phyloP scores from a whole-genome alignment of 1,140 invertebrate species.

The Drosophila suzukii region DNA sequence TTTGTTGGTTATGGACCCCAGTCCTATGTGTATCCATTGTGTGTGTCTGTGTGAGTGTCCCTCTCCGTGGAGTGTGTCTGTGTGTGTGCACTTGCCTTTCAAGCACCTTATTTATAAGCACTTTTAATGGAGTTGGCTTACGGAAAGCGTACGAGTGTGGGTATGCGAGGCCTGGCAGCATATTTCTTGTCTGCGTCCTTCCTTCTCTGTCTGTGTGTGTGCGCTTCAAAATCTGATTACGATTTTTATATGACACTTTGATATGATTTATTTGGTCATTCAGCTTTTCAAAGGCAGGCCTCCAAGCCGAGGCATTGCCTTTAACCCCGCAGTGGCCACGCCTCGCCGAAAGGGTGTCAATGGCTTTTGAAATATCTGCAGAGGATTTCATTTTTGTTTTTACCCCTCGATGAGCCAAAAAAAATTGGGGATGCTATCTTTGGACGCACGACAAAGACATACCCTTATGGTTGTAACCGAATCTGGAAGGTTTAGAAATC shows the following conservation, averaged over 20 bases:
- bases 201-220: slow-evolving; percentile 43
- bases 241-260: slow-evolving; percentile 84
- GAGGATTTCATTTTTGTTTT: slow-evolving; percentile 77
- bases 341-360: slow-evolving; percentile 77
- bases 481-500: too few species aligned
- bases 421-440: background rate
- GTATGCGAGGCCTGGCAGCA: slow-evolving; percentile 37
- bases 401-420: slow-evolving; percentile 11
- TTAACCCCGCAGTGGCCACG: slow-evolving; percentile 41
- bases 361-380: slow-evolving; percentile 84
- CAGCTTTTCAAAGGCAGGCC: slow-evolving; percentile 82
- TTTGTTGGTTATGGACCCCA: slow-evolving; percentile 73
- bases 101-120: slow-evolving; percentile 83
- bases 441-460: background rate
- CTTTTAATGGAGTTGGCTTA: slow-evolving; percentile 82
- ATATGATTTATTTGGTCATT: slow-evolving; percentile 84
- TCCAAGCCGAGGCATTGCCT: slow-evolving; percentile 43
- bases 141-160: slow-evolving; percentile 59
- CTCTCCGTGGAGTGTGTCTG: slow-evolving; percentile 12
- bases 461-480: background rate
- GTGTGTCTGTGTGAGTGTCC: slow-evolving; percentile 23
- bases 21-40: slow-evolving; percentile 53
- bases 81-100: slow-evolving; percentile 75
- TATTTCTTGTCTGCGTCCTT: slow-evolving; percentile 49
- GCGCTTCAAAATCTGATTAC: slow-evolving; percentile 83